phyloP scores from a whole-genome alignment of 1,140 invertebrate genomes.

The Sycophaga agraensis region DNA sequence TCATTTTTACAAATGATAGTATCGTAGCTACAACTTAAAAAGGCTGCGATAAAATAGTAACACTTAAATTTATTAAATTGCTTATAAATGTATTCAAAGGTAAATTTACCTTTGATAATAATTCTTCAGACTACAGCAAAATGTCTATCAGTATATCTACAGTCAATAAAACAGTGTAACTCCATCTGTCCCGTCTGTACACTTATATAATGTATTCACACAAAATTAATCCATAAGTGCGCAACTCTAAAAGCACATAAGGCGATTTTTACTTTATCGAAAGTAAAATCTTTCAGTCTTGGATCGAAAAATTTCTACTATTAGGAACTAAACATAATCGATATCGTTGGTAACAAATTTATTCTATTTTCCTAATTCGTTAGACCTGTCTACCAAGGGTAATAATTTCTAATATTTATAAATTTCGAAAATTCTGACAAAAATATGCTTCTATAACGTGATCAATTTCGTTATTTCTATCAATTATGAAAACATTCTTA shows the following conservation, averaged over 20 bases:
- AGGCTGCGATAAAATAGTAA: too few species aligned
- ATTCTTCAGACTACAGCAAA: too few species aligned
- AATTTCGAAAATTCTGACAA: background rate
- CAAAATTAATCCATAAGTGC: background rate
- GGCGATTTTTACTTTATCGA: slow-evolving; percentile 2
- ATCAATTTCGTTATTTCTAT: slow-evolving; percentile 1
- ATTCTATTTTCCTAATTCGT: slow-evolving; percentile 17
- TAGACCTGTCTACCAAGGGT: background rate
- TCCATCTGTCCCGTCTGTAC: slow-evolving; percentile 28
- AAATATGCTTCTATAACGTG: too few species aligned
- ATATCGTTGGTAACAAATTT: slow-evolving; percentile 29
- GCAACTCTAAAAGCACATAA: background rate
- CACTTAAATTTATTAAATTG: too few species aligned
- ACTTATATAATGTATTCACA: slow-evolving; percentile 9
- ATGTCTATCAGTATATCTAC: too few species aligned
- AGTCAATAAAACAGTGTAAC: slow-evolving; percentile 2
- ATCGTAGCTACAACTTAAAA: too few species aligned
- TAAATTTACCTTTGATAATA: too few species aligned
- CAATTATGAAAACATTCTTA: background rate
- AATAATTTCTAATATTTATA: slow-evolving; percentile 5
- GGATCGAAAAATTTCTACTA: background rate
- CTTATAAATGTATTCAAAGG: too few species aligned
- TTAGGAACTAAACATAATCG: slow-evolving; percentile 3
- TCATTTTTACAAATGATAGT: too few species aligned
- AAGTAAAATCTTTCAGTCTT: slow-evolving; percentile 8